phyloP scores from a whole-genome alignment of 2,888 invertebrate species.

The Platerodrilus igneus region DNA sequence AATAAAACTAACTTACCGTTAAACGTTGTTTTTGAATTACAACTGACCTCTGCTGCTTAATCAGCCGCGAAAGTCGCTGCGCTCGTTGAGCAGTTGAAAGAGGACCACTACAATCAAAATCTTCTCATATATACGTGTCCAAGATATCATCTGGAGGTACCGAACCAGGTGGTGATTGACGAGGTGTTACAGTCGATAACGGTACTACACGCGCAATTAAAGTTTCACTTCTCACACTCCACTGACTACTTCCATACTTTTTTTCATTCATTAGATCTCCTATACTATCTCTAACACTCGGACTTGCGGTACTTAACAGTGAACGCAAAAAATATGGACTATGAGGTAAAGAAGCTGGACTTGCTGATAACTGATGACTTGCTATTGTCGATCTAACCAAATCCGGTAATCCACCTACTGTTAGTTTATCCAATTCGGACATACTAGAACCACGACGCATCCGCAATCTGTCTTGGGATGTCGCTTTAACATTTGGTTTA shows the following conservation, averaged over 20 bases:
- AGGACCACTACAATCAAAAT: constrained; percentile 51
- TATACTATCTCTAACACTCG: constrained; percentile 56
- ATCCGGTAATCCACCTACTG: constrained; percentile 43
- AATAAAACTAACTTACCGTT: constrained; percentile 11
- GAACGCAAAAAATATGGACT: constrained; percentile 52
- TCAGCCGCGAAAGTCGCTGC: constrained; percentile 61
- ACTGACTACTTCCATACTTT: constrained; percentile 66
- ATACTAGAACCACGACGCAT: constrained; percentile 68
- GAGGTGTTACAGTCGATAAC: constrained; percentile 63
- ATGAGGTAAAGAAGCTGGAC: constrained; percentile 50
- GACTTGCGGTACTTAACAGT: constrained; percentile 44
- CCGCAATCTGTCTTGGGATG: constrained; percentile 45
- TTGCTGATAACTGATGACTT: constrained; percentile 46
- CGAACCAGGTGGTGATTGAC: constrained; percentile 50
- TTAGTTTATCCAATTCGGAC: constrained; percentile 66
- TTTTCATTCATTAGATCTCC: constrained; percentile 76
- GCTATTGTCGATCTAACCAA: constrained; percentile 50
- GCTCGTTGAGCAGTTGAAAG: constrained; percentile 67
- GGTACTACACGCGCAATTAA: constrained; percentile 69
- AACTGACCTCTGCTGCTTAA: constrained; percentile 57
- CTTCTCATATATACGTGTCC: constrained; percentile 30
- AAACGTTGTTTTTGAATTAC: constrained; percentile 7
- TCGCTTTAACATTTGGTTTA: constrained; percentile 30
- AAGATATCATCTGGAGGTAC: constrained; percentile 15
- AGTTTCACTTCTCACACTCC: constrained; percentile 68